These are phyloP conservation scores for Choloepus didactylus DNA, from an alignment of 2,797 vertebrate species.

Conservation along the genomic window DNA sequence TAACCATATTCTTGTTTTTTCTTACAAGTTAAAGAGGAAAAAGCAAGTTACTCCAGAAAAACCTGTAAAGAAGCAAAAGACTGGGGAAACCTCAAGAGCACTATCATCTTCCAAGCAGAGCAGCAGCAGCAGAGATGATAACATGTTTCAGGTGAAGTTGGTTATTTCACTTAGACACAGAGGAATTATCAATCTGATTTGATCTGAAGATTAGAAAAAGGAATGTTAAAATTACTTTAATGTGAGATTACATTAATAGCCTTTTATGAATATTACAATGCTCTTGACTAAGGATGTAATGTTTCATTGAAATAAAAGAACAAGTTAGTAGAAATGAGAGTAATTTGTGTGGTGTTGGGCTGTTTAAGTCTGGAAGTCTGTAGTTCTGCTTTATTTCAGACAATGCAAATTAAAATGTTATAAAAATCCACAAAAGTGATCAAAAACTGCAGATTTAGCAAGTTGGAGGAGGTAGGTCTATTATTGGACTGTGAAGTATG, in stretches of 20 bases:
- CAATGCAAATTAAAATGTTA: slow-evolving; percentile 6
- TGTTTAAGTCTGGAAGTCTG: not conserved
- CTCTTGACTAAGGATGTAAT: slow-evolving; percentile 7
- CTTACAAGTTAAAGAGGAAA: slow-evolving; percentile 93
- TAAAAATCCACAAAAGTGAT: not conserved
- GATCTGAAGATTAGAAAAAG: not conserved
- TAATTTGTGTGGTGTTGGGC: slow-evolving; percentile 28
- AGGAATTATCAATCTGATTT: not conserved
- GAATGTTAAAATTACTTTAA: not conserved
- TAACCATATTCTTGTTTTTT: slow-evolving; percentile 26
- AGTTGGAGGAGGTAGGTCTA: slow-evolving; percentile 10
- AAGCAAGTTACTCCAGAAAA: slow-evolving; percentile 68
- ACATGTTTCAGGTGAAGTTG: slow-evolving; percentile 96
- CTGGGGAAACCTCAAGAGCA: slow-evolving; percentile 95
- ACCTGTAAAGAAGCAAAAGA: slow-evolving; percentile 95
- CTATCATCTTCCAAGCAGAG: slow-evolving; percentile 93
- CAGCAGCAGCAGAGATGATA: slow-evolving; percentile 91
- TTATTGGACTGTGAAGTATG: not conserved
- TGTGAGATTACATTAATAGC: not conserved
- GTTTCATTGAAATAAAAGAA: slow-evolving; percentile 21
- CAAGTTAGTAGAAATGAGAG: not conserved
- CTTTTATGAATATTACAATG: not conserved
- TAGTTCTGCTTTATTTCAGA: slow-evolving; percentile 47
- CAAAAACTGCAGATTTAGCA: not conserved
- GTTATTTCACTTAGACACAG: not conserved